Evolutionary conservation across 2,113 vertebrate genomes (phyloP), one percentile per base, ranked within the genome.

Genomic region (Xenopus laevis): DNA sequence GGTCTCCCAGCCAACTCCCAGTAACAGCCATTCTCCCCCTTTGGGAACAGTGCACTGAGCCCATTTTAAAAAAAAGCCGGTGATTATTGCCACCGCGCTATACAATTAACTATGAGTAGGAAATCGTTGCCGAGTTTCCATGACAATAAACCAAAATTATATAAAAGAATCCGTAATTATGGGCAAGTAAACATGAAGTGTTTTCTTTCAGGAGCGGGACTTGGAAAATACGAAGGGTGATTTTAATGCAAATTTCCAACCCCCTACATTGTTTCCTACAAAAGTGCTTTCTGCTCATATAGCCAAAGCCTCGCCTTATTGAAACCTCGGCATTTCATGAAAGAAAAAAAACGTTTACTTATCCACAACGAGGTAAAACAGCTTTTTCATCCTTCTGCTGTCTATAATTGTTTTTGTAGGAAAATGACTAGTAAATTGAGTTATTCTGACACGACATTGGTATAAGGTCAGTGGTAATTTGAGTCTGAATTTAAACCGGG

Each of bases 121-220:
- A 76, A 62, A 76, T 76, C 55, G 66, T 76, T 57, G 47, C 59
- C 13, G 57, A 76, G 73, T 76, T 76, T 76, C 73, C 73, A 69
- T 76, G 73, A 76, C 73, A 76, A 76, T 76, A 76, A 76, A 68
- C 66, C 58, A 55, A 76, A 76, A 76, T 76, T 63, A 69, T 76
- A 76, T 62, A 76, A 76, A 76, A 76, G 73, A 76, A 76, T 76
- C 73, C 12, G 73, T 76, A 76, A 76, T 76, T 76, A 76, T 16
- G 73, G 73, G 58, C 69, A 76, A 69, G 73, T 76, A 76, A 76
- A 76, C 73, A 76, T 69, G 62, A 76, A 76, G 73, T 66, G 66
- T 65, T 76, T 67, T 55, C 68, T 68, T 58, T 53, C 20, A 18
- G 66, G 55, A 55, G 9, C 3, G 47, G 65, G 21, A 68, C 20